Evolutionary conservation across 2,113 vertebrate species (phyloP).

Genomic region (Pseudopipra pipra): DNA sequence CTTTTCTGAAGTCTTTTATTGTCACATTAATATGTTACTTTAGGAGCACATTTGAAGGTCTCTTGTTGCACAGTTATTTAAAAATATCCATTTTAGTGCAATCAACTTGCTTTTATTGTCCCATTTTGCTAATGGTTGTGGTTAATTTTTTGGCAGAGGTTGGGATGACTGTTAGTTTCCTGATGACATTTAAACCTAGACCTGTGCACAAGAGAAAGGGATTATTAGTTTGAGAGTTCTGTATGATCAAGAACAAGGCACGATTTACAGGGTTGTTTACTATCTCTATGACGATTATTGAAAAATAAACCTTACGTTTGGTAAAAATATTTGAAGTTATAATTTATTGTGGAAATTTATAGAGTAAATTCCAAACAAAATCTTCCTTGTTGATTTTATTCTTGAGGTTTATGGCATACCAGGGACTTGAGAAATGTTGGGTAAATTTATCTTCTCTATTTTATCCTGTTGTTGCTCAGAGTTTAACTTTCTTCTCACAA

Average conservation of each 20-base stretch:
- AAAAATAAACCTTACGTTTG: neutral
- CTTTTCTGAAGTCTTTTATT: neutral
- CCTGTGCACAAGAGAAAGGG: neutral
- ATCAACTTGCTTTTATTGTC: neutral
- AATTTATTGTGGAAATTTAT: neutral
- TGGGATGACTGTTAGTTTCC: neutral
- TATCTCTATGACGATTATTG: neutral
- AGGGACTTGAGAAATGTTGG: neutral
- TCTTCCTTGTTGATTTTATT: neutral
- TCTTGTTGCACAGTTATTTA: neutral
- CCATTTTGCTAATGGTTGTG: neutral
- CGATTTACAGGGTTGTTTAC: slow-evolving; percentile 10
- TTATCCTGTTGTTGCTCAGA: neutral
- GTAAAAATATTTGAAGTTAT: neutral
- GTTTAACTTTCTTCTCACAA: neutral
- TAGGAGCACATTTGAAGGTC: neutral
- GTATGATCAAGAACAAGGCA: neutral
- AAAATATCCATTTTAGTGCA: neutral
- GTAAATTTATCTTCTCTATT: neutral
- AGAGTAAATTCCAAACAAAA: neutral
- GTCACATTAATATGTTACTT: neutral
- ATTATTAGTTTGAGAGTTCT: neutral
- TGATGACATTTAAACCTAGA: neutral
- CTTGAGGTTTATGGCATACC: neutral
- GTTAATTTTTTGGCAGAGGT: slow-evolving; percentile 18